Percentiles rank a stretch among this genome's conserved stretches.
Conservation (phyloP, 2,113 vertebrate species). For the Protobothrops flavoviridis region DNA sequence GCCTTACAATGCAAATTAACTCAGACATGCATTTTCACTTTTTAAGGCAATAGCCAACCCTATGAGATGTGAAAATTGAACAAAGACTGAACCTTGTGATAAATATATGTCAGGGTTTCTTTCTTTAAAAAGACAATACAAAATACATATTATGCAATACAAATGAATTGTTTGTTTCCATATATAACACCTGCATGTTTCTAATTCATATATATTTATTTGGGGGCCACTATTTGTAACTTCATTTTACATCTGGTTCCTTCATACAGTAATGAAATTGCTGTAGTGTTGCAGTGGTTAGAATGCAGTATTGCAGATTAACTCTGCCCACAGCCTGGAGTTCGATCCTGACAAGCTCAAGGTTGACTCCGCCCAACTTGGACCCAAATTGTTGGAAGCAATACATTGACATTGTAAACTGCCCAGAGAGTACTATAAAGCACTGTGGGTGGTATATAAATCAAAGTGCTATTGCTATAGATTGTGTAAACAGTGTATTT, state of each 20-base stretch:
- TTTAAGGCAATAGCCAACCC: not conserved
- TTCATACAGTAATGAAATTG: not conserved
- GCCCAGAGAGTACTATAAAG: no score
- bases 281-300: not conserved
- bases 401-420: not conserved
- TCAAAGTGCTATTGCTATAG: no score
- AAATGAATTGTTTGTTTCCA: not conserved
- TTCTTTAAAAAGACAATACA: not conserved
- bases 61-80: not conserved
- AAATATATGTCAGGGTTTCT: not conserved
- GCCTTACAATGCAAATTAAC: not conserved
- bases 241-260: not conserved
- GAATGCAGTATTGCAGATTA: not conserved
- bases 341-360: not conserved
- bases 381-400: not conserved
- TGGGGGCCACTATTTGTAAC: not conserved
- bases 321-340: not conserved
- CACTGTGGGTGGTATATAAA: no score
- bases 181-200: not conserved
- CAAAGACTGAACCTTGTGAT: not conserved
- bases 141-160: not conserved
- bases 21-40: not conserved
- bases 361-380: not conserved
- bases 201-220: not conserved
- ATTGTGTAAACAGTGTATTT: not conserved